Evolutionary conservation across 2,888 invertebrate genomes (phyloP), one percentile per base, ranked within the genome.

Genomic region (Dryococelus australis): DNA sequence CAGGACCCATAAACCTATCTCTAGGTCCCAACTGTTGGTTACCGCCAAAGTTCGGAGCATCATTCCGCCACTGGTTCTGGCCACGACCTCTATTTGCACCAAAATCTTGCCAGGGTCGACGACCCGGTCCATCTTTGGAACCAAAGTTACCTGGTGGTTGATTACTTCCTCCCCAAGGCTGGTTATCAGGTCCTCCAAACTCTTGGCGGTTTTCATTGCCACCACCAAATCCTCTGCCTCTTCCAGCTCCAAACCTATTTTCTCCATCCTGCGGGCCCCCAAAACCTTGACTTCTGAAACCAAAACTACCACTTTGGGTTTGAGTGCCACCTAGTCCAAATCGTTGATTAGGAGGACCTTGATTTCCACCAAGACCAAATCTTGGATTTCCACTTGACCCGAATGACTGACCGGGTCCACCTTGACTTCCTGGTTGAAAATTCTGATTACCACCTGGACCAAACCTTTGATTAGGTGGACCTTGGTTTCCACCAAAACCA

Each of bases 391-490:
- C 83, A 43, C 83, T 27, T 26, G 83, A 35, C 20, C 83, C 83
- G 28, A 83, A 83, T 10, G 28, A 65, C n/a, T 24, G 85, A 27
- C 83, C 84, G 0, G 53, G 85, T 20, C 87, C 88, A 85, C 88
- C 88, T 88, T 90, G 90, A 53, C 89, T 47, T n/a, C 88, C 89
- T 9, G 88, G 86, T 10, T 89, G 90, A 86, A 90, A 88, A 89
- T 89, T 88, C 88, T 90, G 89, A 78, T 89, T 89, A 47, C 89
- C 88, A 43, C 35, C 88, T 81, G 87, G 89, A 88, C 80, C 88
- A 87, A 43, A 89, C 79, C 86, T 89, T 86, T 85, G 89, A 88
- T 26, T 88, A 88, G 47, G 89, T 90, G 28, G 85, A 65, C 79
- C 90, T 8, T 89, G 89, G 65, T 89, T 90, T n/a, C 88, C 85